Conservation (phyloP, 2,113 vertebrate genomes). For the Monopterus albus region DNA sequence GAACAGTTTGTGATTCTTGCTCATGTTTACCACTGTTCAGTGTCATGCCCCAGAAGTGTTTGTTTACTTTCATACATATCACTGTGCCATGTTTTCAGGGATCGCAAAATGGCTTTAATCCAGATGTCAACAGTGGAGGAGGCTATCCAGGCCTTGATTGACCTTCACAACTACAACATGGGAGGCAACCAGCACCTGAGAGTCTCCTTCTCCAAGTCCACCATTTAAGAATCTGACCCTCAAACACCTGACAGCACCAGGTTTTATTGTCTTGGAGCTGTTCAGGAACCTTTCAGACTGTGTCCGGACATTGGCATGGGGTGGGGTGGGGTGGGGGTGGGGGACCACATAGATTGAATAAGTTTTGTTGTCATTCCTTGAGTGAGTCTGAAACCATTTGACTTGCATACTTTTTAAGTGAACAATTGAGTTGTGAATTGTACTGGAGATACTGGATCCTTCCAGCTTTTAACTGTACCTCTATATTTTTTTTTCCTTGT, state of each 20-base stretch:
- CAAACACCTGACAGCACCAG: background rate
- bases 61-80: background rate
- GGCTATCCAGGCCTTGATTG: slow-evolving; percentile 95
- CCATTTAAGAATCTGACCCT: slow-evolving; percentile 82
- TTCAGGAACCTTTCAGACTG: slow-evolving; percentile 58
- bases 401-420: slow-evolving; percentile 46
- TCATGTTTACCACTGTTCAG: too few species aligned
- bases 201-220: slow-evolving; percentile 98
- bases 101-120: slow-evolving; percentile 98
- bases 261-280: background rate
- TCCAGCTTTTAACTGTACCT: slow-evolving; percentile 34
- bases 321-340: too few species aligned
- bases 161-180: slow-evolving; percentile 99
- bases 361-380: slow-evolving; percentile 74
- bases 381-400: slow-evolving; percentile 52
- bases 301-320: slow-evolving; percentile 88
- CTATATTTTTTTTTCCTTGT: slow-evolving; percentile 76
- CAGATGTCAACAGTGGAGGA: slow-evolving; percentile 98
- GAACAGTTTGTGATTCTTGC: too few species aligned
- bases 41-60: too few species aligned
- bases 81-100: slow-evolving; percentile 79
- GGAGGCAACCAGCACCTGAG: slow-evolving; percentile 97
- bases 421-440: slow-evolving; percentile 77
- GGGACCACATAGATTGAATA: slow-evolving; percentile 20
- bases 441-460: slow-evolving; percentile 48